Evolutionary conservation across 2,113 vertebrate species (phyloP).

Genomic region (Leptodactylus fuscus): DNA sequence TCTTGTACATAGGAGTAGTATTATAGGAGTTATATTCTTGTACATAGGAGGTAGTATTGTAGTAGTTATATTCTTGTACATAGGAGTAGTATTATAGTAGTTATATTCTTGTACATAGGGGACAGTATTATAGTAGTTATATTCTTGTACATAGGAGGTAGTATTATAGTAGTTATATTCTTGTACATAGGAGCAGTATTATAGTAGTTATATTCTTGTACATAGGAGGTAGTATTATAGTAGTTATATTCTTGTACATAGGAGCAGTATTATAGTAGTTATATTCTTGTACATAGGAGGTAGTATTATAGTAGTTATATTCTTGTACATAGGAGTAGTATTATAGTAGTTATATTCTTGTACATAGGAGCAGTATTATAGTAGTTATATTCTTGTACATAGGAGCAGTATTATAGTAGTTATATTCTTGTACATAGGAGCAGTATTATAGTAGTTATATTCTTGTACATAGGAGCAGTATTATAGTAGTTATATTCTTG

Average conservation of each 20-base stretch:
- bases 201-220: constrained; percentile 2
- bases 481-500: constrained; percentile 18
- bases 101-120: too few relatives aligned
- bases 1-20: not conserved
- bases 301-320: not conserved
- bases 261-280: not conserved
- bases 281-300: not conserved
- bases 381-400: not conserved
- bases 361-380: not conserved
- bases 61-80: too few relatives aligned
- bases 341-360: constrained; percentile 2
- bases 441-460: constrained; percentile 15
- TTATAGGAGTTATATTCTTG: constrained; percentile 5
- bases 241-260: not conserved
- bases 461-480: not conserved
- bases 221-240: too few relatives aligned
- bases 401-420: not conserved
- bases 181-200: not conserved
- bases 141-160: not conserved
- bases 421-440: constrained; percentile 1
- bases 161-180: constrained; percentile 7
- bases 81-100: too few relatives aligned
- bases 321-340: not conserved
- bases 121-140: too few relatives aligned
- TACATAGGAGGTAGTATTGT: not conserved